Base-by-base conservation (phyloP, 2,797 vertebrate genomes). In the Nyctalus aviator region DNA sequence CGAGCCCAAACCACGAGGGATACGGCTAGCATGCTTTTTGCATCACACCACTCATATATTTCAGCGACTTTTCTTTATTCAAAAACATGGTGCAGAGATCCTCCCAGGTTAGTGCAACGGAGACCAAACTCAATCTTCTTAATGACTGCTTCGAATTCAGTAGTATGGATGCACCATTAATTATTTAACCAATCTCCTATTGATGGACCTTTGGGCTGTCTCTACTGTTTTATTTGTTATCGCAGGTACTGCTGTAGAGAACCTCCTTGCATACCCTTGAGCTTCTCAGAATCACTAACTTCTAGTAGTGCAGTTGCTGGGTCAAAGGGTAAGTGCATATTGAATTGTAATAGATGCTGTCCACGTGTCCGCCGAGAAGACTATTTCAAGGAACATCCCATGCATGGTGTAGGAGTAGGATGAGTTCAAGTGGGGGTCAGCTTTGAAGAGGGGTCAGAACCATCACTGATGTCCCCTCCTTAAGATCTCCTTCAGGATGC, bases 101-200 rank as follows among this genome's bases (percentile, higher is more conserved):
- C 46, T 79, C 27, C 82, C 57, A 3, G 53, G 71, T 66, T 32
- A 75, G 84, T 32, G 37, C n/a, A 8, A 8, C 1, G 59, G 50
- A 91, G 35, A 62, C 64, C 53, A 55, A 79, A 85, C 59, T 96
- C 97, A 27, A 95, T 94, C 93, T 95, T 93, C 77, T 84, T 64
- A 88, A 97, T 86, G 93, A 37, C 90, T 95, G 62, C 79, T 96
- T 83, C 27, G 35, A 75, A 81, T 81, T 89, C 66, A 46, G 32
- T 4, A 9, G 69, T 62, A 59, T 32, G 27, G n/a, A 46, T 41
- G 48, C 59, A 17, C 62, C 87, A 25, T 90, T 95, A 92, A 93
- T 97, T 92, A 90, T 88, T 84, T 83, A 95, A 87, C 86, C 88
- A 81, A n/a, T 89, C 76, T 96, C 83, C 68, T 78, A 21, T 32